Evolutionary conservation across 2,797 vertebrate genomes (phyloP).

Genomic region (Esox masquinongy): DNA sequence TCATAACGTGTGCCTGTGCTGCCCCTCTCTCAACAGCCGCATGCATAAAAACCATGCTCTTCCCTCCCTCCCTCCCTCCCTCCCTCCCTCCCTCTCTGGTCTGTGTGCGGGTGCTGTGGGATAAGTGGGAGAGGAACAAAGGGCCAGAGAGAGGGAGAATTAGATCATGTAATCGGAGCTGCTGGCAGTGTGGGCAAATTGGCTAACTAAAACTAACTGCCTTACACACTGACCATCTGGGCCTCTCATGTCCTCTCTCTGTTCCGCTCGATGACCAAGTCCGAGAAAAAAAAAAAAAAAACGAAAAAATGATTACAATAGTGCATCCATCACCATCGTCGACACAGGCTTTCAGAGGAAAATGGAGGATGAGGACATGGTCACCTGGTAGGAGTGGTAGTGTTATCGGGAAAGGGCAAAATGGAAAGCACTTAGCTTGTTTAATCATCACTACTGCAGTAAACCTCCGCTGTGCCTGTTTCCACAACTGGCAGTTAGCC

Average conservation of each 20-base stretch:
- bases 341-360: conserved; percentile 30
- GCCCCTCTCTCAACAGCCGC: conserved; percentile 24
- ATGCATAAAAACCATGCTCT: conserved; percentile 29
- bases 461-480: conserved; percentile 55
- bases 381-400: conserved; percentile 19
- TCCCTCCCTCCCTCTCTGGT: conserved; percentile 45
- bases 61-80: conserved; percentile 54
- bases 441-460: conserved; percentile 39
- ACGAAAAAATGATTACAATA: conserved; percentile 35
- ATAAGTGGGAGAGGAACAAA: conserved; percentile 19
- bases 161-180: conserved; percentile 80
- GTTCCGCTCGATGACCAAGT: conserved; percentile 59
- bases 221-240: conserved; percentile 80
- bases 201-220: conserved; percentile 79
- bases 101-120: conserved; percentile 38
- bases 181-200: conserved; percentile 72
- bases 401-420: conserved; percentile 13
- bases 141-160: conserved; percentile 41
- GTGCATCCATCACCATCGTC: not conserved
- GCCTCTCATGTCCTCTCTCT: conserved; percentile 65
- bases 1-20: conserved; percentile 27
- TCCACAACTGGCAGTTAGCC: conserved; percentile 66
- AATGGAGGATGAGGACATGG: not conserved
- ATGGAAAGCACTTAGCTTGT: conserved; percentile 35
- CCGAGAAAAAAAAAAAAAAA: conserved; percentile 55